A percentile compares a stretch with the other conserved stretches of the same genome.
phyloP scores from a whole-genome alignment of 30 jellyfish, hydroid and myxozoan genomes.

The Aurelia aurita complex sp. Pacific region DNA sequence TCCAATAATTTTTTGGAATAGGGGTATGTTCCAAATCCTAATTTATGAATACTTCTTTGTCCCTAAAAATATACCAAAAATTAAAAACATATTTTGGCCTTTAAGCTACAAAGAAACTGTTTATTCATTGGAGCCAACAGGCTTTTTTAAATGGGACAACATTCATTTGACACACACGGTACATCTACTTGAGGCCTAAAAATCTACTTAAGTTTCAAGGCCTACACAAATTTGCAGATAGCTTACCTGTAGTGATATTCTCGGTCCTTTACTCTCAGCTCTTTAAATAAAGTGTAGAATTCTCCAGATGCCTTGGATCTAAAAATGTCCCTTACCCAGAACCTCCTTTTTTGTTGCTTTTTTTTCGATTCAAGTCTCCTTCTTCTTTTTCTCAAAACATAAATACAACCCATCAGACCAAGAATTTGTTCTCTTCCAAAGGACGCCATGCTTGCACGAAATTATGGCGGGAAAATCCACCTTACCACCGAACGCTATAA shows the following conservation, averaged over 20 bases:
- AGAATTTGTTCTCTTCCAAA: conserved; percentile 2
- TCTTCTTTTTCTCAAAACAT: conserved; percentile 13
- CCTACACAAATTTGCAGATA: background rate
- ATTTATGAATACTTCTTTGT: too few species aligned
- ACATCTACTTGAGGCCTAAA: too few species aligned
- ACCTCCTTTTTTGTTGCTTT: background rate
- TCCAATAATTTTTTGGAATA: too few species aligned
- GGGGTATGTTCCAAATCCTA: too few species aligned
- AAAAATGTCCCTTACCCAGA: conserved; percentile 21
- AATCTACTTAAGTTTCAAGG: too few species aligned
- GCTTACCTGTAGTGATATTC: conserved; percentile 36
- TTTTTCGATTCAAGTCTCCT: background rate
- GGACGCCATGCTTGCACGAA: conserved; percentile 6
- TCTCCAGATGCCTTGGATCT: conserved; percentile 9
- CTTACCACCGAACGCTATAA: too few species aligned
- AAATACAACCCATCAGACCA: conserved; percentile 19
- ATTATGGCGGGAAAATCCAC: too few species aligned
- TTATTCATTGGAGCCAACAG: background rate
- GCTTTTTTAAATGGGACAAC: background rate
- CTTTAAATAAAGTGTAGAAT: conserved; percentile 10
- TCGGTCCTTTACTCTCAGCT: conserved; percentile 14
- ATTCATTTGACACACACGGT: too few species aligned
- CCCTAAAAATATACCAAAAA: too few species aligned
- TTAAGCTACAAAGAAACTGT: background rate
- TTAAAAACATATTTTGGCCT: too few species aligned